Base-by-base conservation (phyloP, 2,113 vertebrate species). In the Charadrius vociferus region DNA sequence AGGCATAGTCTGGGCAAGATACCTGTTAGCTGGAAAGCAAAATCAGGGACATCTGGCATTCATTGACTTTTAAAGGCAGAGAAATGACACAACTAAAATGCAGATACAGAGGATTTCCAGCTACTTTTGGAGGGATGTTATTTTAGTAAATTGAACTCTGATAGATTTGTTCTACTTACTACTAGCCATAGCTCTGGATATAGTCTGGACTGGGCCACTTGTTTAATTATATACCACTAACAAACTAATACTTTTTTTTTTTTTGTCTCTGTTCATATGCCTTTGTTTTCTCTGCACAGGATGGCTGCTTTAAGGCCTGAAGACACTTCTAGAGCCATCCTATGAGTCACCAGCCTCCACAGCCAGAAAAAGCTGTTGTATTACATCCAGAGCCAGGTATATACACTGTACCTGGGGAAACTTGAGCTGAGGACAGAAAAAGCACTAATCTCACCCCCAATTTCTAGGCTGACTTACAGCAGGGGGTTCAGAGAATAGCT, bases 31-130 rank as follows among this genome's bases (percentile, higher is more conserved):
- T 96, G 83, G 67, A 83, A 83, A 90, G 67, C 29, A 83, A 86
- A 78, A 50, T 81, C 82, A 62, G 72, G 59, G 67, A 90, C 92
- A 94, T 97, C 95, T 94, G 97, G 92, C 92, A 95, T 96, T 93
- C 85, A 94, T 90, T 96, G 92, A 49, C 79, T 96, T 95, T 73
- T 94, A 88, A 96, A 92, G 78, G 55, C 82, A 94, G 47, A 94
- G 85, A 90, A 96, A 95, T 92, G 71, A 90, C 92, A 97, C 84
- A 88, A 94, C 29, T 47, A 86, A 95, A 94, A 96, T 52, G 67
- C 75, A 96, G 67, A 90, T 92, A 96, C 26, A 73, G 45, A 93
- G 67, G 67, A 93, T 81, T 97, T 97, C 88, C 92, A 96, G 23
- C 85, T 92, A 88, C 82, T 95, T 77, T 30, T 8, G 0, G 37